Conservation (phyloP, 2,888 invertebrate genomes). For the Malacosoma neustria region DNA sequence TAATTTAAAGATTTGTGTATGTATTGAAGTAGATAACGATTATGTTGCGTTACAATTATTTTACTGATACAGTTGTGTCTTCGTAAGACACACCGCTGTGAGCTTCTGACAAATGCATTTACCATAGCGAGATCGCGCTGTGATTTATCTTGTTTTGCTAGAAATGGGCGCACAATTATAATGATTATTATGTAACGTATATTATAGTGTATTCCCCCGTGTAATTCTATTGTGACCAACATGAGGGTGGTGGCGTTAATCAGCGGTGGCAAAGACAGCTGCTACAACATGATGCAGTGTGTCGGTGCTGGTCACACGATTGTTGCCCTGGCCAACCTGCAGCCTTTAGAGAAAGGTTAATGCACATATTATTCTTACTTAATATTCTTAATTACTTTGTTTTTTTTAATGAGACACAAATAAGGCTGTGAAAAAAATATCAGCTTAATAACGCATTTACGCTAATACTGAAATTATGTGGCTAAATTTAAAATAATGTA, state of each 20-base stretch:
- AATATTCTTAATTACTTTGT: too few relatives aligned
- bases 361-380: conserved; percentile 7
- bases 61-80: conserved; percentile 24
- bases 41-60: conserved; percentile 31
- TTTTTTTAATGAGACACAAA: too few relatives aligned
- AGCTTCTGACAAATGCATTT: conserved; percentile 34
- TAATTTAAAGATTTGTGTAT: conserved; percentile 16
- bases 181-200: conserved; percentile 65
- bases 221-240: conserved; percentile 43
- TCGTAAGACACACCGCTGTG: conserved; percentile 17
- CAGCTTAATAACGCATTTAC: too few relatives aligned
- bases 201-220: conserved; percentile 35
- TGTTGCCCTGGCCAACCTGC: conserved; percentile 96
- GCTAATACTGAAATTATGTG: not conserved
- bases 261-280: conserved; percentile 99
- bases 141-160: conserved; percentile 34
- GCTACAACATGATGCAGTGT: conserved; percentile 99
- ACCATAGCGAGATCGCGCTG: conserved; percentile 38
- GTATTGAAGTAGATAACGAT: conserved; percentile 61
- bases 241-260: conserved; percentile 93
- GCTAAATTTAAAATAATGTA: not conserved
- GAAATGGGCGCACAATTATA: conserved; percentile 46
- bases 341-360: conserved; percentile 87
- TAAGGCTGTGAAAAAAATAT: too few relatives aligned
- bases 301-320: conserved; percentile 95